Evolutionary conservation across 2,888 invertebrate genomes (phyloP).

Genomic region (Halocaridina rubra): DNA sequence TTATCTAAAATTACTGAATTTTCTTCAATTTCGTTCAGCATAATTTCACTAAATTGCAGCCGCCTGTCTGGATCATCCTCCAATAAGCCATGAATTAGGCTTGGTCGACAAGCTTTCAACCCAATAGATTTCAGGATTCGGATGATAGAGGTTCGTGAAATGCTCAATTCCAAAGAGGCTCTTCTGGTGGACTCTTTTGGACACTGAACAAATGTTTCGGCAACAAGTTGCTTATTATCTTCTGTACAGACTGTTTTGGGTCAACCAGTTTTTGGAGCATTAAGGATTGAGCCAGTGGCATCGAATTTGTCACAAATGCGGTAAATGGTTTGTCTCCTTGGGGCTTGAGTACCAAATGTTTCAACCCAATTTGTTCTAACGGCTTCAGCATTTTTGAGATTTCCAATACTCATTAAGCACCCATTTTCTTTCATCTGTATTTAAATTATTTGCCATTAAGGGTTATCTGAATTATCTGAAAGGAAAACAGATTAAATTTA

Average conservation of each 20-base stretch:
- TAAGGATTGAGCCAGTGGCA: not conserved
- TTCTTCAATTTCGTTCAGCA: not conserved
- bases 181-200: not conserved
- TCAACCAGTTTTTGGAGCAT: not conserved
- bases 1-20: not conserved
- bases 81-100: not conserved
- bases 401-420: not conserved
- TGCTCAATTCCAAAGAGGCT: not conserved
- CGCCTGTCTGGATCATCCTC: not conserved
- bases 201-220: not conserved
- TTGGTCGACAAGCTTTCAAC: not conserved
- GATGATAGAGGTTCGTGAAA: not conserved
- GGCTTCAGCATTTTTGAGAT: not conserved
- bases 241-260: slow-evolving; percentile 2
- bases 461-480: not conserved
- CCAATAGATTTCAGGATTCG: not conserved
- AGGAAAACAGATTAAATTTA: not conserved
- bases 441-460: slow-evolving; percentile 1
- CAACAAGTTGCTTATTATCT: not conserved
- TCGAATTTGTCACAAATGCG: not conserved
- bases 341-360: not conserved
- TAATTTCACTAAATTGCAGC: slow-evolving; percentile 6
- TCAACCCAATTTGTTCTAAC: not conserved
- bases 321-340: not conserved
- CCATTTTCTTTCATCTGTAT: not conserved